Percentiles rank a stretch among this genome's conserved stretches.
These are phyloP conservation scores for Anodontia alba DNA, from an alignment of 2,888 invertebrate genomes.

Conservation along the genomic window DNA sequence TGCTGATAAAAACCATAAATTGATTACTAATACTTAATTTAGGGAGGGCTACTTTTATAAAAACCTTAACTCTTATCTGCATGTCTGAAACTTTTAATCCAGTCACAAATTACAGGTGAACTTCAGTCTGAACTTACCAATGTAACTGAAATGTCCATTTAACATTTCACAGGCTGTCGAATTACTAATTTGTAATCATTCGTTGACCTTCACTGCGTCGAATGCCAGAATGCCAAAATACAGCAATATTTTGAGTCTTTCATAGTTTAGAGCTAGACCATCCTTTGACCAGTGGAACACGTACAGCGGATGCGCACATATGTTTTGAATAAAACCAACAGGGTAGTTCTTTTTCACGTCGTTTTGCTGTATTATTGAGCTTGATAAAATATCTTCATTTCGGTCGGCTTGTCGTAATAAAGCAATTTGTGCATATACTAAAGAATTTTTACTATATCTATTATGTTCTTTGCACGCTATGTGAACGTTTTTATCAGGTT, in stretches of 20 bases:
- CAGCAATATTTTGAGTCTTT: neutral
- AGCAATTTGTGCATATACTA: neutral
- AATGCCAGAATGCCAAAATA: slow-evolving; percentile 30
- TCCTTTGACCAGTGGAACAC: slow-evolving; percentile 17
- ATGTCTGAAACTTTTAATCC: neutral
- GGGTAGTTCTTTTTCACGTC: neutral
- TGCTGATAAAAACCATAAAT: slow-evolving; percentile 7
- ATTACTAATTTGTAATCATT: slow-evolving; percentile 25
- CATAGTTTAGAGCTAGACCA: slow-evolving; percentile 2
- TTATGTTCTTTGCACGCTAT: too few relatives aligned
- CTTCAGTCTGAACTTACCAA: slow-evolving; percentile 10
- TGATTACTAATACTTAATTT: neutral
- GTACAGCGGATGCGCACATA: neutral
- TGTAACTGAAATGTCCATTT: slow-evolving; percentile 30
- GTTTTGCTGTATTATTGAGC: neutral
- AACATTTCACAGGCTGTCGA: slow-evolving; percentile 18
- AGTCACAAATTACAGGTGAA: neutral
- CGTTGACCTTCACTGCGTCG: neutral
- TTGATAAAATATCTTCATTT: neutral
- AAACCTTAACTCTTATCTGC: slow-evolving; percentile 10
- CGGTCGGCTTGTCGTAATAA: neutral
- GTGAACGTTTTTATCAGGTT: too few relatives aligned
- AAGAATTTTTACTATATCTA: slow-evolving; percentile 16
- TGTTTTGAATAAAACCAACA: slow-evolving; percentile 25
- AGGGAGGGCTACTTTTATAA: neutral